These are phyloP conservation scores for Tetranychus piercei DNA, from an alignment of 2,888 invertebrate genomes.

Conservation along the genomic window DNA sequence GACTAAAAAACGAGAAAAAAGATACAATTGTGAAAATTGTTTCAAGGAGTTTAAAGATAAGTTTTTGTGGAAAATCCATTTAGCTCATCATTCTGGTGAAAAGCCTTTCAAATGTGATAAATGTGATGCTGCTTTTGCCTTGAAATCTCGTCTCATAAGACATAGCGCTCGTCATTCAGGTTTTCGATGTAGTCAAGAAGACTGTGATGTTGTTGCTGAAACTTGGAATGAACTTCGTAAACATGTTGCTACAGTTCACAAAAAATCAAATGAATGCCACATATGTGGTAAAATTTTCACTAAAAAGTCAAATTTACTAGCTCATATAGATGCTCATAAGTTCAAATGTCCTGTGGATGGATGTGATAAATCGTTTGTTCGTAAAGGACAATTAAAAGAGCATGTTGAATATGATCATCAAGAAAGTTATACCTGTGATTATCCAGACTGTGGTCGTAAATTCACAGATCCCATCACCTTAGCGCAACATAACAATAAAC, in stretches of 20 bases:
- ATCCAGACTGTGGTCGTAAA: conserved; percentile 9
- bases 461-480: conserved; percentile 12
- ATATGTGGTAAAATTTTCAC: conserved; percentile 13
- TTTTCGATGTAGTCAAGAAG: conserved; percentile 10
- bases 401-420: conserved; percentile 11
- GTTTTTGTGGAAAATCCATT: conserved; percentile 15
- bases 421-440: conserved; percentile 7
- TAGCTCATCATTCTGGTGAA: conserved; percentile 12
- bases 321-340: conserved; percentile 11
- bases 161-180: conserved; percentile 15
- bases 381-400: conserved; percentile 7
- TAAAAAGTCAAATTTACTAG: neutral
- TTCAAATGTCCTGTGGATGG: conserved; percentile 14
- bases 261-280: conserved; percentile 4
- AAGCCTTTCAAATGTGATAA: conserved; percentile 18
- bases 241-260: conserved; percentile 14
- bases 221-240: conserved; percentile 17
- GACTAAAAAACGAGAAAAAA: neutral
- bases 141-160: conserved; percentile 5
- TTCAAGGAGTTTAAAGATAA: conserved; percentile 13
- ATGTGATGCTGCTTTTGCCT: conserved; percentile 15
- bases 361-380: conserved; percentile 13
- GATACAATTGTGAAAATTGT: conserved; percentile 15
- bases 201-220: conserved; percentile 6
- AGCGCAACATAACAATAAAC: neutral